These are phyloP conservation scores for Thomomys bottae DNA, from an alignment of 2,113 vertebrate genomes.

Conservation along the genomic window DNA sequence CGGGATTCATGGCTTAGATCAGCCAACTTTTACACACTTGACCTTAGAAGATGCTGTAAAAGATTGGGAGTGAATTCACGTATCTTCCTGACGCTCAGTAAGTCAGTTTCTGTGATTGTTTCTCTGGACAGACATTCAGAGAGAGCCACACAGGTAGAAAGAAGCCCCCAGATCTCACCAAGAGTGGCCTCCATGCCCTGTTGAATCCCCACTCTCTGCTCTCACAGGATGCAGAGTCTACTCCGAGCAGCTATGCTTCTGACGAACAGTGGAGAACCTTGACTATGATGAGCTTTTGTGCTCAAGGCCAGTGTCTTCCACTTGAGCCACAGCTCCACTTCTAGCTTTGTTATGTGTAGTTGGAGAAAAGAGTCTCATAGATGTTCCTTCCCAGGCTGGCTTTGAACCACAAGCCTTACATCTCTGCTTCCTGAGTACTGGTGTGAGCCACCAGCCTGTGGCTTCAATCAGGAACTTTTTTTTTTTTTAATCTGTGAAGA, in stretches of 20 bases:
- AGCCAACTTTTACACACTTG: neutral
- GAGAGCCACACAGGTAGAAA: neutral
- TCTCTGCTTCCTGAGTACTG: too few species aligned
- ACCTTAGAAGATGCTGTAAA: neutral
- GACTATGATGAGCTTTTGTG: too few species aligned
- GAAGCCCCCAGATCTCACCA: neutral
- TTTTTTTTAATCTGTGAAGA: neutral
- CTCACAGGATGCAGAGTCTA: neutral
- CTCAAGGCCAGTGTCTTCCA: too few species aligned
- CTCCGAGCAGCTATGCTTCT: neutral
- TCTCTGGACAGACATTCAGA: neutral
- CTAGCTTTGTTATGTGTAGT: too few species aligned
- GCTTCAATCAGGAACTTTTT: too few species aligned
- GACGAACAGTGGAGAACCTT: neutral
- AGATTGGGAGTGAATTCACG: neutral
- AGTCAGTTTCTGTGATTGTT: neutral
- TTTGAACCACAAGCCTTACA: too few species aligned
- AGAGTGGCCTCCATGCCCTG: neutral
- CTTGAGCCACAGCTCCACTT: too few species aligned
- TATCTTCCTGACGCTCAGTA: neutral
- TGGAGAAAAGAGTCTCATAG: too few species aligned
- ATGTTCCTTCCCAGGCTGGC: too few species aligned
- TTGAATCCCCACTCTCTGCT: fast-evolving
- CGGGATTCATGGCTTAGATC: neutral
- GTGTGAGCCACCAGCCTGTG: too few species aligned